Base-by-base conservation (phyloP, 1,140 invertebrate genomes). In the Mya arenaria region DNA sequence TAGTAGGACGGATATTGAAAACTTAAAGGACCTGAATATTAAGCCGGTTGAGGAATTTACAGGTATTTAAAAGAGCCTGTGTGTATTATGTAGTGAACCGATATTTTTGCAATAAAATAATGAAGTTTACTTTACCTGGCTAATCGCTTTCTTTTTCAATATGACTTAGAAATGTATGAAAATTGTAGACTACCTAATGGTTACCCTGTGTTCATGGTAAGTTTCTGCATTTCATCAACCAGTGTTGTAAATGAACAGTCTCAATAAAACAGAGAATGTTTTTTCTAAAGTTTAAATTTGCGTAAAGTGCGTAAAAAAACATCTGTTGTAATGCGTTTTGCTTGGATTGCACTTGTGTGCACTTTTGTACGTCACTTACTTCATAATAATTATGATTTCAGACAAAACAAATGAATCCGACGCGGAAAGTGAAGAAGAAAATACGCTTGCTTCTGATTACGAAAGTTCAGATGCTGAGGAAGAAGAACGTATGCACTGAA, bases 21-120 rank as follows among this genome's bases (percentile, higher is more conserved):
- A 75, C 52, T 39, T 75, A 10, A 75, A 63, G 32, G 58, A 63
- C 10, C 23, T 75, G 25, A 62, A 75, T 30, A 75, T 62, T 25
- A 65, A 60, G 48, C 56, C 56, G 30, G n/a, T n/a, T n/a, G n/a
- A n/a, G 58, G 63, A 17, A 63, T 62, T 32, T 0, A 8, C 17
- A 75, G 63, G 25, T n/a, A 0, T 72, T 4, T 72, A 19, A 25
- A 44, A 13, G 15, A 23, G 13, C 28, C 34, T 37, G 28, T 23
- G 39, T 5, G 17, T 34, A 34, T n/a, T 65, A 10, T 65, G 28
- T 10, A 36, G 52, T 4, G 23, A 68, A 39, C 28, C 39, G 34
- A 39, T 15, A 23, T 23, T 1, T 1, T 66, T n/a, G 17, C 23
- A n/a, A n/a, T 4, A 66, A 13, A 34, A 10, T 2, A n/a, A 36